phyloP scores from a whole-genome alignment of 2,797 vertebrate species.

The Halcyon badia region DNA sequence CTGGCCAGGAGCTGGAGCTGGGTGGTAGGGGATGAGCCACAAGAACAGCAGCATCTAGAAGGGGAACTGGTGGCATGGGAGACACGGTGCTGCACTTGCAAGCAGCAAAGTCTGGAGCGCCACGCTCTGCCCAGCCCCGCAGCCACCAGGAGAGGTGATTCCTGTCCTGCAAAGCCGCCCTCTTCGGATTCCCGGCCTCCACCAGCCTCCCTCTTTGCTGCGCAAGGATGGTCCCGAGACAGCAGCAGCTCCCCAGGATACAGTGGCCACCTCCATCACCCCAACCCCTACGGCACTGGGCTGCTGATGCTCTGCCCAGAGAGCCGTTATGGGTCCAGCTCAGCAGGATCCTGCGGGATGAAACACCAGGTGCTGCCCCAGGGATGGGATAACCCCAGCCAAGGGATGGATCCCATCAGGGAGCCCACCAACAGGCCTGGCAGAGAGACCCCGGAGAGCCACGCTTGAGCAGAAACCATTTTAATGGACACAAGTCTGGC shows the following conservation, averaged over 20 bases:
- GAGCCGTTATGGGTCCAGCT: accelerated
- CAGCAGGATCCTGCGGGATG: neutral
- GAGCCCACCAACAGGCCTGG: accelerated
- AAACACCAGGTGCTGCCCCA: neutral
- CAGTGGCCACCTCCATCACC: neutral
- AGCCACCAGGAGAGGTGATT: neutral
- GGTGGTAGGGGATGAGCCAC: accelerated
- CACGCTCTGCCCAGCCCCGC: neutral
- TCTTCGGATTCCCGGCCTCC: accelerated
- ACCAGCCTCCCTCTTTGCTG: neutral
- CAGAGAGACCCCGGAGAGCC: neutral
- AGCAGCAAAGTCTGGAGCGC: neutral
- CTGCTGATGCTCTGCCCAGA: neutral
- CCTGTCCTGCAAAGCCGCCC: neutral
- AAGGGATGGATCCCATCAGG: accelerated
- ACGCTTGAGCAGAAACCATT: neutral
- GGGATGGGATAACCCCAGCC: neutral
- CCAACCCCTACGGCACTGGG: accelerated
- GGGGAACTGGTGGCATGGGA: neutral
- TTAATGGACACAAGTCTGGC: constrained; percentile 35
- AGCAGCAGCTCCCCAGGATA: neutral
- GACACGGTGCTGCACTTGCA: neutral
- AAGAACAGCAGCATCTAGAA: neutral
- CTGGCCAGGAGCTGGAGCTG: neutral
- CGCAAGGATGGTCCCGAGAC: neutral